Percentiles rank a stretch among this genome's conserved stretches.
Evolutionary conservation across 2,797 vertebrate genomes (phyloP).

Genomic region (Pantherophis vulpinus): DNA sequence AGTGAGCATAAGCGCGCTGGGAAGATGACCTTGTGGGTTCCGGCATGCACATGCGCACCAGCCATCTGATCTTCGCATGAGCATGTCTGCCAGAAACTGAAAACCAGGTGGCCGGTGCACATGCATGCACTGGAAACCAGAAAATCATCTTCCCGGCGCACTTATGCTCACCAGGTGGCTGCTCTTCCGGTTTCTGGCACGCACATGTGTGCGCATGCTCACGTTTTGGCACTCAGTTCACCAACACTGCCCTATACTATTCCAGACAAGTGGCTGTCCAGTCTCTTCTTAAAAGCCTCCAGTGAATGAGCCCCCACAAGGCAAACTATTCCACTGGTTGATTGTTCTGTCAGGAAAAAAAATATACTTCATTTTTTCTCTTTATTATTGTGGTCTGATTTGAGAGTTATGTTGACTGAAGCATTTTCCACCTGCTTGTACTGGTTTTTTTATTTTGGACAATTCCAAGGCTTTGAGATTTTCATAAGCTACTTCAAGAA

Average conservation of each 20-base stretch:
- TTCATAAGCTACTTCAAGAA: neutral
- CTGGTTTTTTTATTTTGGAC: neutral
- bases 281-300: neutral
- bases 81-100: no score
- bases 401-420: neutral
- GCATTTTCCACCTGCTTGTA: neutral
- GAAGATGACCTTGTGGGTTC: no score
- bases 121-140: no score
- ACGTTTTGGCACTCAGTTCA: no score
- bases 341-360: neutral
- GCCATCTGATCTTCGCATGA: no score
- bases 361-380: neutral
- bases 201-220: no score
- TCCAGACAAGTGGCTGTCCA: neutral
- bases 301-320: neutral
- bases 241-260: neutral
- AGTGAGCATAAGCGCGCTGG: no score
- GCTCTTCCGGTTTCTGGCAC: no score
- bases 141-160: no score
- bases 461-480: neutral
- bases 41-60: no score
- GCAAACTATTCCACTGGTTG: neutral
- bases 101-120: no score
- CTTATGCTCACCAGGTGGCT: no score
- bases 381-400: neutral